Conservation (phyloP, 2,113 vertebrate genomes). For the Stigmatopora argus region DNA sequence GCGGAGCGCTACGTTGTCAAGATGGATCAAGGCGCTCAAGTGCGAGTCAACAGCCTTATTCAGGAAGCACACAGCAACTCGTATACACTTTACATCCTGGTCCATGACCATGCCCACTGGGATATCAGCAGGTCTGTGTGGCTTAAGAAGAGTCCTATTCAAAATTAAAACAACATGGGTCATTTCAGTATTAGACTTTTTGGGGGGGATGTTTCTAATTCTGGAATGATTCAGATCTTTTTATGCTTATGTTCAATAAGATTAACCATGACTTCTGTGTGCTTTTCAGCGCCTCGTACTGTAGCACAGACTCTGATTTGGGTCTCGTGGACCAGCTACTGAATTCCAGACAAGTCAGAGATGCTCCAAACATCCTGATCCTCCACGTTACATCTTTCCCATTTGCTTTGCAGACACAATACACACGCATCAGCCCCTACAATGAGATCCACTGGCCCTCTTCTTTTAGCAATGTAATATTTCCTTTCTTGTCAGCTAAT, state of each 20-base stretch:
- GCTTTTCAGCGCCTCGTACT: constrained; percentile 53
- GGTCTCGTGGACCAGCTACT: constrained; percentile 86
- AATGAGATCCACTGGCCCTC: constrained; percentile 96
- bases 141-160: background rate
- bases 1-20: constrained; percentile 86
- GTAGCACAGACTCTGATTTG: constrained; percentile 62
- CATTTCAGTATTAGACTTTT: no score
- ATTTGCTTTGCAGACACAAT: constrained; percentile 90
- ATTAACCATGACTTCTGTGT: background rate
- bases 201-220: no score
- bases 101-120: constrained; percentile 96
- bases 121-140: constrained; percentile 81
- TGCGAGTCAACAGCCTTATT: constrained; percentile 80
- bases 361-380: constrained; percentile 87
- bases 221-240: no score
- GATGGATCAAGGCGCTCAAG: constrained; percentile 79
- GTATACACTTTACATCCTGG: constrained; percentile 89
- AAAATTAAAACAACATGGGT: background rate
- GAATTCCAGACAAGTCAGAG: constrained; percentile 88
- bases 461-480: constrained; percentile 81
- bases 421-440: constrained; percentile 90
- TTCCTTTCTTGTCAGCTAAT: background rate
- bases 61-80: constrained; percentile 85
- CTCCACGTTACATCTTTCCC: constrained; percentile 96
- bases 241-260: no score